A percentile compares a stretch with the other conserved stretches of the same genome.
These are phyloP conservation scores for Oreochromis aureus DNA, from an alignment of 2,113 vertebrate genomes.

Conservation along the genomic window DNA sequence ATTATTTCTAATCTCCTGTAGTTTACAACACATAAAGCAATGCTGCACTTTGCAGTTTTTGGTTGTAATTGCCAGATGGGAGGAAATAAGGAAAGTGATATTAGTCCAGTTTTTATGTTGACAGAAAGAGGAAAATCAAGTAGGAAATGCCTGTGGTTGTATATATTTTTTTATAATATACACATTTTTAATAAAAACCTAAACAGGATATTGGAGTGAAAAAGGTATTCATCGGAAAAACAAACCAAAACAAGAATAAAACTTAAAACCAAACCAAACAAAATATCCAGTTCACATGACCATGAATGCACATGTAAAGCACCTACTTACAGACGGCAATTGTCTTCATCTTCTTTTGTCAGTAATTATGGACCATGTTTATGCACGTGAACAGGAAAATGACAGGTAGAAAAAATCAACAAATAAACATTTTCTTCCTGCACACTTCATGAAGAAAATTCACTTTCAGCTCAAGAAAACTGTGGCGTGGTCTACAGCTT, in stretches of 20 bases:
- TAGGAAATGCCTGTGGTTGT: neutral
- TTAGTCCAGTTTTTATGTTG: neutral
- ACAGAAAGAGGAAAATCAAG: neutral
- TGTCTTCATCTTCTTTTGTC: neutral
- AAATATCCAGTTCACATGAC: neutral
- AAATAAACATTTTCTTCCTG: neutral
- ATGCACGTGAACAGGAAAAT: neutral
- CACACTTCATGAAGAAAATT: neutral
- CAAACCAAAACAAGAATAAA: neutral
- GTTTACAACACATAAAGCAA: rapidly evolving
- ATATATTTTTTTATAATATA: neutral
- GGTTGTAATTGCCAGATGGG: neutral
- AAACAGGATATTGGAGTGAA: neutral
- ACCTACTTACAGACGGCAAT: neutral
- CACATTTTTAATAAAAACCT: neutral
- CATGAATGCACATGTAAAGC: rapidly evolving
- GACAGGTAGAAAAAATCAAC: neutral
- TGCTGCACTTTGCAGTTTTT: neutral
- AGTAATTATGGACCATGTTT: neutral
- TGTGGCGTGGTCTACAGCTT: neutral
- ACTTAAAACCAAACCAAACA: neutral
- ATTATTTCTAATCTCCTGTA: neutral
- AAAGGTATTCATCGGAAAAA: neutral
- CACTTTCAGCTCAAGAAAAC: neutral
- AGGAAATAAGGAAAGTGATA: neutral